Base-by-base conservation (phyloP, 2,888 invertebrate species). In the Frankliniella fusca region DNA sequence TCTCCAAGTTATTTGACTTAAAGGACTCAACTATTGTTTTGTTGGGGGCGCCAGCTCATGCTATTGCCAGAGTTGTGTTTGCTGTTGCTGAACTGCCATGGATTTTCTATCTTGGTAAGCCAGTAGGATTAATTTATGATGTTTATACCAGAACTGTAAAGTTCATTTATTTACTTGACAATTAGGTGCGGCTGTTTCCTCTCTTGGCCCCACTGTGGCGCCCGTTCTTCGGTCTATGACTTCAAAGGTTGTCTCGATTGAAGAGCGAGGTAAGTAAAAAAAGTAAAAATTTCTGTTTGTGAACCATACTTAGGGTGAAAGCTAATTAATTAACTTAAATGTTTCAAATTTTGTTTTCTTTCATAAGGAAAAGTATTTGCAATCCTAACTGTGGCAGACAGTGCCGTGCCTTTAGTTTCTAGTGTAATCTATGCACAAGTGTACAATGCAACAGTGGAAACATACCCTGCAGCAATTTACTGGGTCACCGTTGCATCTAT, bases 221-320 rank as follows among this genome's bases (percentile, higher is more conserved):
- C 94, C 95, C 0, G 92, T 94, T 83, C 90, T 95, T 83, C 90
- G 95, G n/a, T 93, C 95, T 0, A 93, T 95, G 91, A 92, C 93
- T 0, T 95, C 95, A 0, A 95, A 95, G 88, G 90, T 94, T 48
- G 91, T 95, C 49, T 91, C 93, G 0, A 88, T 91, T 0, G 89
- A 91, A 65, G 95, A 95, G 86, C 90, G 94, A 88, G 95, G 95
- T 90, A 87, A 86, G 82, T 82, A 83, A 28, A 80, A 48, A 27
- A 49, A n/a, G 49, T 23, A 0, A 28, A 12, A 48, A 61, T 18
- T 80, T 81, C 0, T 65, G 28, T 81, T 54, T 54, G n/a, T 84
- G 81, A 84, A 80, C 81, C 49, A 48, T 20, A 50, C 12, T 54
- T 1, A 12, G 50, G 11, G 15, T 23, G 12, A 49, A 15, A 12